Evolutionary conservation across 2,797 vertebrate genomes (phyloP).

Genomic region (Pseudochirops cupreus): DNA sequence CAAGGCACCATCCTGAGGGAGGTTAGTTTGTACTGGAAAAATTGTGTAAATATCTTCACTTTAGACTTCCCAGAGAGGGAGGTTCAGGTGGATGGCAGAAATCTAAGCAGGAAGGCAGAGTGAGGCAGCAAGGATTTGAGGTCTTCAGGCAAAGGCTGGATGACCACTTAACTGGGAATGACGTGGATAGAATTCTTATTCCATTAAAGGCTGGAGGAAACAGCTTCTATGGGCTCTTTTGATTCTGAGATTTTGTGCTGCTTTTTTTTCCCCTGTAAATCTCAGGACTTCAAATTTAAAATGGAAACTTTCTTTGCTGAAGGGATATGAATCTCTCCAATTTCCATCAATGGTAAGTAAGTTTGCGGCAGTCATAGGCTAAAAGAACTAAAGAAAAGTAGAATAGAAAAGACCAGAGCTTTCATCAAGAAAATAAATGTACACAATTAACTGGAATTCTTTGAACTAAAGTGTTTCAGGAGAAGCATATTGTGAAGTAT

Average conservation of each 20-base stretch:
- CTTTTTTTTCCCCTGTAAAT: slow-evolving; percentile 3
- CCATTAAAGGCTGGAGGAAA: not conserved
- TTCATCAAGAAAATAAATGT: slow-evolving; percentile 56
- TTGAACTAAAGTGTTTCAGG: slow-evolving; percentile 49
- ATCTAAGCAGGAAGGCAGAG: not conserved
- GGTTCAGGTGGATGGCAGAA: not conserved
- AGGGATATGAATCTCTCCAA: not conserved
- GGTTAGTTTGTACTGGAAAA: not conserved
- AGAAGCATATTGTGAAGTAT: slow-evolving; percentile 18
- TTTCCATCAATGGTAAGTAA: slow-evolving; percentile 33
- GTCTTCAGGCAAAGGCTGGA: not conserved
- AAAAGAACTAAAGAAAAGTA: slow-evolving; percentile 17
- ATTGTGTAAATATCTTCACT: not conserved
- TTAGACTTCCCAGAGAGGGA: not conserved
- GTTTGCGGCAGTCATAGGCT: not conserved
- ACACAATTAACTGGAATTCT: slow-evolving; percentile 52
- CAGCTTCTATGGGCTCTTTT: not conserved
- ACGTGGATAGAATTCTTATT: not conserved
- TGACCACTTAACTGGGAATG: not conserved
- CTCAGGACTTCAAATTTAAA: slow-evolving; percentile 24
- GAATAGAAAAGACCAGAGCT: slow-evolving; percentile 23
- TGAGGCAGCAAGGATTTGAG: not conserved
- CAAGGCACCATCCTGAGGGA: not conserved
- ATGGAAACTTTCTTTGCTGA: slow-evolving; percentile 21
- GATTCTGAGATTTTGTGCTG: not conserved